These are phyloP conservation scores for Balearica regulorum DNA, from an alignment of 2,797 vertebrate species.

Conservation along the genomic window DNA sequence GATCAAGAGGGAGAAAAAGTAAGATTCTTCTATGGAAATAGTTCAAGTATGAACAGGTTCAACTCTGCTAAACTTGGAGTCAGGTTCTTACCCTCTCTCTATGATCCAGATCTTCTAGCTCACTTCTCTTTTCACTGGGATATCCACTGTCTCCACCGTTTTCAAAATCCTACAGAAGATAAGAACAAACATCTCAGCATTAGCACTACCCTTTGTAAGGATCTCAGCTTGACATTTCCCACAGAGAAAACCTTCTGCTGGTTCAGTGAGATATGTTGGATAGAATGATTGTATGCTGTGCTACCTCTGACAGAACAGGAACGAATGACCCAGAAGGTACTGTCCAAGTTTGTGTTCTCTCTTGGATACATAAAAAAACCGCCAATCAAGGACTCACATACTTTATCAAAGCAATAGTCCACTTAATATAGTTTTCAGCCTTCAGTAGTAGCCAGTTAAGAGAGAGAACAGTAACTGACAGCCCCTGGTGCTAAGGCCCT, in stretches of 20 bases:
- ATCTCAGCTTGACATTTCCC: not conserved
- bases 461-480: not conserved
- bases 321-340: not conserved
- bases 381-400: not conserved
- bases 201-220: not conserved
- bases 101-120: constrained; percentile 85
- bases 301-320: not conserved
- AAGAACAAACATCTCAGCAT: not conserved
- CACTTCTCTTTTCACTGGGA: constrained; percentile 92
- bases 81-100: constrained; percentile 78
- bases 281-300: not conserved
- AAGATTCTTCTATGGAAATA: not conserved
- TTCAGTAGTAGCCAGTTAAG: not conserved
- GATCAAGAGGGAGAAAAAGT: not conserved
- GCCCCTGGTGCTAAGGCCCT: not conserved
- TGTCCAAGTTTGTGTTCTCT: not conserved
- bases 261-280: not conserved
- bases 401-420: not conserved
- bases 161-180: constrained; percentile 82
- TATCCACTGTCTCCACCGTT: constrained; percentile 93
- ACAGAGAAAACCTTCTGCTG: not conserved
- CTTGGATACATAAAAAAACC: not conserved
- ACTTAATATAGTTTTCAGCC: not conserved
- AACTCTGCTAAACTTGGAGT: not conserved
- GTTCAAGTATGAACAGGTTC: not conserved